Evolutionary conservation across 1,140 invertebrate species (phyloP).

Genomic region (Drosophila carrolli): DNA sequence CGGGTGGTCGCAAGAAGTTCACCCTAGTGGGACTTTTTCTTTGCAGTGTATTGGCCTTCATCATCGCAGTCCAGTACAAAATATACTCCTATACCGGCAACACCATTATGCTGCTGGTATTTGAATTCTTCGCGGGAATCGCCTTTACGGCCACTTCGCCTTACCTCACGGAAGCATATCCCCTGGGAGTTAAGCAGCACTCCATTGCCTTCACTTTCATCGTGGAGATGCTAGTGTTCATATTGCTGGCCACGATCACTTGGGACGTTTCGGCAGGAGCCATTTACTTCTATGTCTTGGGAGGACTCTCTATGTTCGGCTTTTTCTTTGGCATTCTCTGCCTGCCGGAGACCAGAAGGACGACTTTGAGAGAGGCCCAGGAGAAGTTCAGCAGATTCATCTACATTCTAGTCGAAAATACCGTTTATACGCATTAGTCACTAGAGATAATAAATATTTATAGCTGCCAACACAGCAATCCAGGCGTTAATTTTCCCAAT

Average conservation of each 20-base stretch:
- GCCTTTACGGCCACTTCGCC: conserved; percentile 50
- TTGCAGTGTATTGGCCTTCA: conserved; percentile 35
- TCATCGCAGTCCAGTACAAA: conserved; percentile 29
- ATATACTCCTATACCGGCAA: neutral
- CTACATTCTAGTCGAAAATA: neutral
- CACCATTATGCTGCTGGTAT: conserved; percentile 19
- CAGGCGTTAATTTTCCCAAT: conserved; percentile 6
- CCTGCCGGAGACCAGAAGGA: conserved; percentile 65
- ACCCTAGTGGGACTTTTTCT: conserved; percentile 46
- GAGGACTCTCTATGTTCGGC: conserved; percentile 33
- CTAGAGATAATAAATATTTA: conserved; percentile 43
- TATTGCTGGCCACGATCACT: neutral
- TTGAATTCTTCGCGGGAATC: conserved; percentile 50
- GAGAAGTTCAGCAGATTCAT: conserved; percentile 49
- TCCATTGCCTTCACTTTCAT: conserved; percentile 58
- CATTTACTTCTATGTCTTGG: conserved; percentile 49
- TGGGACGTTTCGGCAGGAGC: rapidly evolving
- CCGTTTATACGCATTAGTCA: conserved; percentile 1
- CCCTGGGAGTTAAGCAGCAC: conserved; percentile 58
- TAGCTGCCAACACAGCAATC: conserved; percentile 4
- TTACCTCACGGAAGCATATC: conserved; percentile 61
- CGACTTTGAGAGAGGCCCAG: conserved; percentile 56
- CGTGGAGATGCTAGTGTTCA: conserved; percentile 53
- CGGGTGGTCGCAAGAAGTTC: conserved; percentile 51
- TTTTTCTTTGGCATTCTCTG: conserved; percentile 28